Conservation (phyloP, 2,888 invertebrate species). For the Margaritifera margaritifera region DNA sequence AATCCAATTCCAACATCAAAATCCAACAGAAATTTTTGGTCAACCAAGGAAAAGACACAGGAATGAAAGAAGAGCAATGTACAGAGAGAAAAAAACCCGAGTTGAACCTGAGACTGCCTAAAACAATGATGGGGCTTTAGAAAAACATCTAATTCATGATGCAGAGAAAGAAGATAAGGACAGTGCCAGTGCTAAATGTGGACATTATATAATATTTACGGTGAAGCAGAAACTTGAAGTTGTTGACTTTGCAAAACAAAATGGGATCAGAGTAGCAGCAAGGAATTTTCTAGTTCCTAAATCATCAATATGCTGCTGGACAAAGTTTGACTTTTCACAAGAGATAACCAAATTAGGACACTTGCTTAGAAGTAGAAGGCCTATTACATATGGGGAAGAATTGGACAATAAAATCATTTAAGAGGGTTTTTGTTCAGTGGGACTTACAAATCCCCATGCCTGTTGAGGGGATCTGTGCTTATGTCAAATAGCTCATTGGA, state of each 20-base stretch:
- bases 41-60: slow-evolving; percentile 1
- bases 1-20: slow-evolving; percentile 5
- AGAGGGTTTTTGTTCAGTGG: slow-evolving; percentile 15
- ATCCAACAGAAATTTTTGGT: slow-evolving; percentile 16
- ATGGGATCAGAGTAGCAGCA: too few species aligned
- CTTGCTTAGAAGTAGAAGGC: slow-evolving; percentile 5
- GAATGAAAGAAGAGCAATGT: not conserved
- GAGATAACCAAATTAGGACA: slow-evolving; percentile 5
- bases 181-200: too few species aligned
- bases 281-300: slow-evolving; percentile 8
- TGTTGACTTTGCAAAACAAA: too few species aligned
- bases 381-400: slow-evolving; percentile 8
- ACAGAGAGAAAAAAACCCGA: not conserved
- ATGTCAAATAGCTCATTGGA: slow-evolving; percentile 1
- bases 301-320: too few species aligned
- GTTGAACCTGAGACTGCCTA: too few species aligned
- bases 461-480: slow-evolving; percentile 10
- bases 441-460: slow-evolving; percentile 18
- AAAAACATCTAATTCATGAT: too few species aligned
- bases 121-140: too few species aligned
- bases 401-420: slow-evolving; percentile 9
- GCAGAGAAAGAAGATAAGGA: too few species aligned
- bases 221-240: too few species aligned
- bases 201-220: too few species aligned
- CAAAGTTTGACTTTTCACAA: too few species aligned